Base-by-base conservation (phyloP, 2,888 invertebrate genomes). In the Zaprionus lineosus region DNA sequence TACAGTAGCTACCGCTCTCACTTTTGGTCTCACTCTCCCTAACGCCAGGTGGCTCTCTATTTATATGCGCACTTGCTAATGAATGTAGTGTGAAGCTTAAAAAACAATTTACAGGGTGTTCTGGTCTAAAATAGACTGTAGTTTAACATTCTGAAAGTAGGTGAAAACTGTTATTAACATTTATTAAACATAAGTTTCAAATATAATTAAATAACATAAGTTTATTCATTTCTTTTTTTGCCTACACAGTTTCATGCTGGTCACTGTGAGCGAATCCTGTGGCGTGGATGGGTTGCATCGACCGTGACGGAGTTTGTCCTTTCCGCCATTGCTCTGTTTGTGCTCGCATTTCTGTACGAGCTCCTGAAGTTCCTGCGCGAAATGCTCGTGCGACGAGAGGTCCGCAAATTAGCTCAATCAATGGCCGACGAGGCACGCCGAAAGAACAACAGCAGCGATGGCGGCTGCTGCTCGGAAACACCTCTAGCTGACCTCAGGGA, bases 281-380 rank as follows among this genome's bases (percentile, higher is more conserved):
- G 97, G 91, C 92, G 93, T 43, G 92, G 93, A 31, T 97, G 97
- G 97, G 92, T 92, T 83, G 94, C 95, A 33, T 91, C 92, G 1
- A 93, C 93, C 3, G 91, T 93, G 9, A 92, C 94, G 53, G 94
- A 95, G 70, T 92, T 99, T 77, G 92, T 97, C 29, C 95, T 95
- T 0, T 98, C 98, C 0, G 96, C 96, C 88, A 91, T 98, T 48
- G 96, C 95, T 37, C 95, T 99, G 75, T 96, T 98, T 90, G 92
- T 97, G 41, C 93, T 98, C 87, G 96, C 97, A 0, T 93, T 97
- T 15, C 91, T 97, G n/a, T 99, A 98, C 88, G 99, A 99, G 91
- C 97, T 96, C 0, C 92, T 99, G 2, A 99, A 98, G 91, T 97
- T 96, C 91, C 94, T 91, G 84, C 89, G 93, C 0, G 92, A 92